phyloP scores from a whole-genome alignment of 2,888 invertebrate species.

The Nasonovia ribisnigri region DNA sequence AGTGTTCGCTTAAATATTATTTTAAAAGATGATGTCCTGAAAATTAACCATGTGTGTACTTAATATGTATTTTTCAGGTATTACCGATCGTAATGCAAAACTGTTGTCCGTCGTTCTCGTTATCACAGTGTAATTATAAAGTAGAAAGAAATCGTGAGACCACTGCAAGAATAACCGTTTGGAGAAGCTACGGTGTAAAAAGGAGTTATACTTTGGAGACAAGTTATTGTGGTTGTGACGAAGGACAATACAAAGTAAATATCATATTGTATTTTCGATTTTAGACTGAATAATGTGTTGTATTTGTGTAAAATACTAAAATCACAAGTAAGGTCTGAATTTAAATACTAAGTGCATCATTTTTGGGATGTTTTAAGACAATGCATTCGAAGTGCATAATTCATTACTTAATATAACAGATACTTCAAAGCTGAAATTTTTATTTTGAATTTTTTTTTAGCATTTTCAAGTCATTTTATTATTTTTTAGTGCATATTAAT shows the following conservation, averaged over 20 bases:
- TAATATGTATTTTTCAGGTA: conserved; percentile 72
- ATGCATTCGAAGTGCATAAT: background rate
- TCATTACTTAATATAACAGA: too few relatives aligned
- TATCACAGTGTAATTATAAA: conserved; percentile 81
- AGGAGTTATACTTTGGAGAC: conserved; percentile 88
- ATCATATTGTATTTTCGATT: background rate
- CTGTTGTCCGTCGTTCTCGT: conserved; percentile 79
- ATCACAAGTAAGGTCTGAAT: background rate
- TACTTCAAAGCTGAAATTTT: background rate
- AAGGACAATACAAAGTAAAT: conserved; percentile 78
- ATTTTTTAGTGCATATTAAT: background rate
- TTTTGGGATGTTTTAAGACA: background rate
- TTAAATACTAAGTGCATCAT: background rate
- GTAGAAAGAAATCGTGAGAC: conserved; percentile 84
- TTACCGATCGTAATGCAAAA: conserved; percentile 81
- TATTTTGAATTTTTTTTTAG: background rate
- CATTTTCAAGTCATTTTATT: background rate
- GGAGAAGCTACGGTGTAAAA: conserved; percentile 85
- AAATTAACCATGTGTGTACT: background rate
- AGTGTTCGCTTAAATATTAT: background rate
- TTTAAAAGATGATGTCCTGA: background rate
- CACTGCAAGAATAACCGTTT: conserved; percentile 87
- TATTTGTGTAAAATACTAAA: background rate
- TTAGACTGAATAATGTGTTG: background rate
- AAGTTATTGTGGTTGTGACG: conserved; percentile 86